phyloP scores from a whole-genome alignment of 2,113 vertebrate species.

The Aegithalos caudatus region DNA sequence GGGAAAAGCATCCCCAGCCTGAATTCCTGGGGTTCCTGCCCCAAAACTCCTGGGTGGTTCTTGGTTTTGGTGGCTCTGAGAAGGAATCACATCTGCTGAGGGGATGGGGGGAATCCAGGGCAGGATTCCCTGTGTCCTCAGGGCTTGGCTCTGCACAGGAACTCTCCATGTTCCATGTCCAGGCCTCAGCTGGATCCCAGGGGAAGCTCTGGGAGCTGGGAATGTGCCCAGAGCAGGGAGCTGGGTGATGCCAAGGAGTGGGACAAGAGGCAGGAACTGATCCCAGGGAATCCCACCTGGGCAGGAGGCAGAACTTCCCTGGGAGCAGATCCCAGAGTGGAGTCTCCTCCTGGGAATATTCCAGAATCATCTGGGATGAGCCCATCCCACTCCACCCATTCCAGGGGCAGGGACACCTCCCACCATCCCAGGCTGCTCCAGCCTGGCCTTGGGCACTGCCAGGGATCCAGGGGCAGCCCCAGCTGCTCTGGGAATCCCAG shows the following conservation, averaged over 20 bases:
- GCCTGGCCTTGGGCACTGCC: background rate
- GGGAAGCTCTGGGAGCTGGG: background rate
- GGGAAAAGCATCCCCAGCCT: background rate
- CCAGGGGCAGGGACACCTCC: background rate
- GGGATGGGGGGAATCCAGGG: background rate
- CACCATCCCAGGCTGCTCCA: background rate
- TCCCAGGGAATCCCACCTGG: background rate
- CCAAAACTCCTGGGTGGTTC: background rate
- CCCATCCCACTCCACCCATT: no score
- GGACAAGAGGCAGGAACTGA: background rate
- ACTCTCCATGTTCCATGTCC: accelerated
- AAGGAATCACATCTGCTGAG: background rate
- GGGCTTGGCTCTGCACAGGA: background rate
- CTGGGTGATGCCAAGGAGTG: background rate
- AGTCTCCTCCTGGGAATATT: background rate
- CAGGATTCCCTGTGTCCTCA: background rate
- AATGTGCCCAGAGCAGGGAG: background rate
- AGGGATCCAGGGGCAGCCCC: background rate
- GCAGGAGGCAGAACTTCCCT: background rate
- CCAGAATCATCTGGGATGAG: background rate
- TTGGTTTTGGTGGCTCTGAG: background rate
- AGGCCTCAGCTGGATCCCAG: accelerated
- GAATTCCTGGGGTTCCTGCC: background rate
- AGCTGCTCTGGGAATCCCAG: background rate
- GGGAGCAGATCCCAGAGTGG: background rate